phyloP scores from a whole-genome alignment of 2,113 vertebrate genomes.

The Lontra canadensis region DNA sequence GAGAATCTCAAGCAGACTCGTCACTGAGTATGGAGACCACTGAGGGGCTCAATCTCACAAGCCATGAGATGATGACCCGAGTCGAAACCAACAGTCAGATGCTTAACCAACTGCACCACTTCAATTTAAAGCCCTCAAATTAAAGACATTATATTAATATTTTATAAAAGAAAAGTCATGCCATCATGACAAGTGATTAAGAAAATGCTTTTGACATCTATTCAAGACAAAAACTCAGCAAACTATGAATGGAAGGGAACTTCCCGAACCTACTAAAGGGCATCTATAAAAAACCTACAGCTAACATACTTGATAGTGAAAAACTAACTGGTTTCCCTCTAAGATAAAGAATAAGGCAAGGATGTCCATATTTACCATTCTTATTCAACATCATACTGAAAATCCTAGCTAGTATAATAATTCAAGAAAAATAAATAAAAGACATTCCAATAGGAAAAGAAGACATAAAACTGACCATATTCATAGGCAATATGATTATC shows the following conservation, averaged over 20 bases:
- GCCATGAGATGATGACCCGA: not conserved
- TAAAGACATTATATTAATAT: not conserved
- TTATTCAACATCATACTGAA: not conserved
- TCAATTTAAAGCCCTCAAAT: not conserved
- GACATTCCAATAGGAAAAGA: not conserved
- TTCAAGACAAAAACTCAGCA: not conserved
- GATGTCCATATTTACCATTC: not conserved
- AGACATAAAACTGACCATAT: not conserved
- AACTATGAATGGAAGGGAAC: not conserved
- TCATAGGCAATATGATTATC: not conserved
- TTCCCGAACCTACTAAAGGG: not conserved
- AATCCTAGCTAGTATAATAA: not conserved
- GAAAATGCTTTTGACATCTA: not conserved
- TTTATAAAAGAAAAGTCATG: not conserved
- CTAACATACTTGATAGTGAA: not conserved
- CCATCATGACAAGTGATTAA: not conserved
- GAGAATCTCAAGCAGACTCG: not conserved
- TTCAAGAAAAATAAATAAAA: not conserved
- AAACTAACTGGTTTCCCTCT: not conserved
- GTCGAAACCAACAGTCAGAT: not conserved
- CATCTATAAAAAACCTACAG: not conserved
- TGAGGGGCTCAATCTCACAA: not conserved
- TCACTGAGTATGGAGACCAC: not conserved
- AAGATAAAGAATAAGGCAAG: not conserved
- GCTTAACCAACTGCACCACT: not conserved